These are phyloP conservation scores for Ommatoiulus sabulosus DNA, from an alignment of 2,888 invertebrate genomes.

Conservation along the genomic window DNA sequence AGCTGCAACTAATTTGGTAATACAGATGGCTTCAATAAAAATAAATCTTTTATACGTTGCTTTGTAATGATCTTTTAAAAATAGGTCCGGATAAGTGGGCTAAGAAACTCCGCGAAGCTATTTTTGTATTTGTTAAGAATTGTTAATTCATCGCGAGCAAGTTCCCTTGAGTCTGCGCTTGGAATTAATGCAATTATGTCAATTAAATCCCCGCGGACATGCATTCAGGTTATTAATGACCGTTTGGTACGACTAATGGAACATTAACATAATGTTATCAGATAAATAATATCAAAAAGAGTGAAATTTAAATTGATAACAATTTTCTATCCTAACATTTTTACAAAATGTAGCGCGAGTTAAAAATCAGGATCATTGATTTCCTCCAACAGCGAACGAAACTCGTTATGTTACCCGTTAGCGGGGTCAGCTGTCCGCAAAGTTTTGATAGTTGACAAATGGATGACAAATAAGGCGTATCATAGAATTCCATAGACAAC, in stretches of 20 bases:
- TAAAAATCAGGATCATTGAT: not conserved
- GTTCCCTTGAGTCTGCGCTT: not conserved
- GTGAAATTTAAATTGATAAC: slow-evolving; percentile 37
- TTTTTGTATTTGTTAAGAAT: slow-evolving; percentile 34
- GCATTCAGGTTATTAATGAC: slow-evolving; percentile 12
- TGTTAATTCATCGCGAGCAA: slow-evolving; percentile 38
- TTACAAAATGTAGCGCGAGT: not conserved
- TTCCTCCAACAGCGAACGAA: not conserved
- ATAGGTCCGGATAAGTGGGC: slow-evolving; percentile 1
- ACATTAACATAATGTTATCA: not conserved
- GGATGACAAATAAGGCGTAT: not conserved
- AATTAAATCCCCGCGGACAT: slow-evolving; percentile 3
- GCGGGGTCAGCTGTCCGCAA: too few relatives aligned
- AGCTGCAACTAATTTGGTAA: not conserved
- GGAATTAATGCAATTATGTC: slow-evolving; percentile 33
- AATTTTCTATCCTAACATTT: not conserved
- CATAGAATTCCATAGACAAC: not conserved
- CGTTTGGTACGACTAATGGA: not conserved
- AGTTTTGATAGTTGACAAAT: too few relatives aligned
- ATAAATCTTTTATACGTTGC: slow-evolving; percentile 29
- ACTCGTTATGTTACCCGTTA: not conserved
- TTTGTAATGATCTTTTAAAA: not conserved
- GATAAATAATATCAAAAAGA: not conserved
- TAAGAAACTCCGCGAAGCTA: not conserved
- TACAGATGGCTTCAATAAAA: slow-evolving; percentile 26